Base-by-base conservation (phyloP, 2,888 invertebrate genomes). In the Papilio elwesi region DNA sequence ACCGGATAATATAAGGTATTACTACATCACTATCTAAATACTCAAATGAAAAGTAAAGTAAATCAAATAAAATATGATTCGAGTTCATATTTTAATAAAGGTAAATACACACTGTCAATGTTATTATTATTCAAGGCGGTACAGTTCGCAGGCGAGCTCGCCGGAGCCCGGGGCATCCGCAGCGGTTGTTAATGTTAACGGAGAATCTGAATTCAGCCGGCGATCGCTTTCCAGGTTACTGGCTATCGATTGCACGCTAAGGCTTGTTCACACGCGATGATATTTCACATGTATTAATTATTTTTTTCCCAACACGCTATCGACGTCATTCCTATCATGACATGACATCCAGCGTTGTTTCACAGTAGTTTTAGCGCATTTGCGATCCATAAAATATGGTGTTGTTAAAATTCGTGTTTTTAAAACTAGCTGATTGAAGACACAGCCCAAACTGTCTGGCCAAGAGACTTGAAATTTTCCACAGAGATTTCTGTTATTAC, bases 121-220 rank as follows among this genome's bases (percentile, higher is more conserved):
- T 64, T 64, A 64, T 64, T 64, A 64, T 64, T 64, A 64, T 64
- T 67, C 57, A 71, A 47, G 53, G 10, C 12, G 48, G 74, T 0
- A 8, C 48, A 79, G 77, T 65, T 0, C 0, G 74, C 81, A 53
- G 71, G 26, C 0, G 2, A 55, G 78, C 51, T 65, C 73, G 69
- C 80, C 26, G 26, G 26, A 26, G 26, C 26, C 73, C 79, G 76
- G 76, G 79, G 79, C 82, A 85, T 84, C 85, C 82, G 82, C 84
- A 84, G 82, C 82, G 84, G 84, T 84, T 86, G 89, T 87, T 87
- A 87, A 87, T 88, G 87, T 87, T 88, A 89, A 89, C 87, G 85
- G 84, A 82, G 84, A 84, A 86, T 88, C 85, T 83, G 87, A 85
- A 88, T 88, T 87, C 87, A 86, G 82, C 84, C 81, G 80, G 82